A percentile compares a stretch with the other conserved stretches of the same genome.
Conservation (phyloP, 2,113 vertebrate species). For the Cynopterus brachyotis region DNA sequence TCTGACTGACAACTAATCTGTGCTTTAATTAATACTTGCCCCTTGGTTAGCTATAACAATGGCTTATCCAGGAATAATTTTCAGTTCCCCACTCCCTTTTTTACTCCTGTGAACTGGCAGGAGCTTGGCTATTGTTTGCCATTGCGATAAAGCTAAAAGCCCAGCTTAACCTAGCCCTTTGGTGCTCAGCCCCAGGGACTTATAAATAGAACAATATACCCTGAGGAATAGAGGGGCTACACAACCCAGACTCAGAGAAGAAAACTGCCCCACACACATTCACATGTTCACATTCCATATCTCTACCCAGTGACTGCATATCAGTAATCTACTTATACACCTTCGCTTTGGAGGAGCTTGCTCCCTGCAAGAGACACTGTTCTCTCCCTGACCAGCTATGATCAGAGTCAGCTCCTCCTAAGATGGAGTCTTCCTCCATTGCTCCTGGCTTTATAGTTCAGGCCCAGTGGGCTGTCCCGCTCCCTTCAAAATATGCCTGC, state of each 20-base stretch:
- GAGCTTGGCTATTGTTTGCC: neutral
- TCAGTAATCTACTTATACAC: neutral
- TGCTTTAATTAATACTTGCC: slow-evolving; percentile 56
- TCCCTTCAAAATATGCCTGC: neutral
- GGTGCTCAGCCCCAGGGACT: neutral
- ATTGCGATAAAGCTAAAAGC: neutral
- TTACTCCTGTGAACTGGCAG: neutral
- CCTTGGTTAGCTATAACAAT: neutral
- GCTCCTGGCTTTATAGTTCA: neutral
- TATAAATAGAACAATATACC: neutral
- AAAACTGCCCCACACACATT: neutral
- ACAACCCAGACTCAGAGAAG: neutral
- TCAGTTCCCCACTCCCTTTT: no score
- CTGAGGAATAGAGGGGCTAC: neutral
- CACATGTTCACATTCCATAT: neutral
- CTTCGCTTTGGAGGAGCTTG: neutral
- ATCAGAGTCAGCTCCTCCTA: neutral
- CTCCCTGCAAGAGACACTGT: no score
- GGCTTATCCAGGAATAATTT: neutral
- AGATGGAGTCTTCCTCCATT: neutral
- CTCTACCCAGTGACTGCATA: neutral
- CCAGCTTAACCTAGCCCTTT: neutral
- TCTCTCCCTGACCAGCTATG: neutral
- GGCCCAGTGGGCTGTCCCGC: neutral
- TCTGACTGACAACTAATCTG: slow-evolving; percentile 35